These are phyloP conservation scores for Ceyx melanurus DNA, from an alignment of 2,113 vertebrate genomes.

Conservation along the genomic window DNA sequence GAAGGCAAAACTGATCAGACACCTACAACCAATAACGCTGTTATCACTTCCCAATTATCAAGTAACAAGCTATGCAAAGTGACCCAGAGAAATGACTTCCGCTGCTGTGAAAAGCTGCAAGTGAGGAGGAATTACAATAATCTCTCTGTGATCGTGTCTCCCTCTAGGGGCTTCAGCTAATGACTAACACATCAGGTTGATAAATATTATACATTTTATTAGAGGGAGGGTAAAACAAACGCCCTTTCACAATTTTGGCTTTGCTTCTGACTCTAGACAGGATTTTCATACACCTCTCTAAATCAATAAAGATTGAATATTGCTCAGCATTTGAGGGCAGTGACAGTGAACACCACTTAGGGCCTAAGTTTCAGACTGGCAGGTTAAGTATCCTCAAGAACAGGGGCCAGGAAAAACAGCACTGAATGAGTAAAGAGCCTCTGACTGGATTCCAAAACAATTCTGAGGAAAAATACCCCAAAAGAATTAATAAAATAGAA, in stretches of 20 bases:
- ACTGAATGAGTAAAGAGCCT: neutral
- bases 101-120: neutral
- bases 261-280: neutral
- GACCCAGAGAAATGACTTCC: constrained; percentile 34
- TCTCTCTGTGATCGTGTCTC: constrained; percentile 53
- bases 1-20: neutral
- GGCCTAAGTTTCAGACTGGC: neutral
- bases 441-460: neutral
- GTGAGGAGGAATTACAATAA: constrained; percentile 25
- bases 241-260: neutral
- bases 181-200: constrained; percentile 2
- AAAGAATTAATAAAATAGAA: neutral
- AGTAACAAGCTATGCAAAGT: constrained; percentile 44
- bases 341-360: neutral
- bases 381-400: neutral
- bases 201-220: constrained; percentile 23
- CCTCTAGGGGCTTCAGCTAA: constrained; percentile 65
- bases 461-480: neutral
- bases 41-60: constrained; percentile 21
- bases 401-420: neutral
- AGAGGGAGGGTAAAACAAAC: neutral
- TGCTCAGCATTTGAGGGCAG: neutral
- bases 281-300: neutral
- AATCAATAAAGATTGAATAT: neutral
- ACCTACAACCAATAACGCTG: constrained; percentile 6